These are phyloP conservation scores for Cepaea nemoralis DNA, from an alignment of 1,140 invertebrate species.

Conservation along the genomic window DNA sequence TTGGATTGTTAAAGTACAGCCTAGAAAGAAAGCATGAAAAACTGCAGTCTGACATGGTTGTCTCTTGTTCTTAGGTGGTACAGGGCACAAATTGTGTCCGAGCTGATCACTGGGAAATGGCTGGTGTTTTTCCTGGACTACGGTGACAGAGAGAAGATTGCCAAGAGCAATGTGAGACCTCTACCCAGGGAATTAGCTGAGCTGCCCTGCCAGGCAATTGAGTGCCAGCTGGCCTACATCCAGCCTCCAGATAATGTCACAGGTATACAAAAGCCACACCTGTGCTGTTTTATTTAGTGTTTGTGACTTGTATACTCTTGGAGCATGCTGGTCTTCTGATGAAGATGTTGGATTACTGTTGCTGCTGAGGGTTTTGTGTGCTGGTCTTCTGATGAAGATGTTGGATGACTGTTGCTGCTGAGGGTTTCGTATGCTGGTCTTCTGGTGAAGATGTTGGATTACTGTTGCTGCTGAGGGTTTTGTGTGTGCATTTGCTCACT, in stretches of 20 bases:
- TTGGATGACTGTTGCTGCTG: too few species aligned
- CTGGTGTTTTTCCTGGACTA: slow-evolving; percentile 59
- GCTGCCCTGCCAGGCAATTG: slow-evolving; percentile 60
- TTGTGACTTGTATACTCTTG: neutral
- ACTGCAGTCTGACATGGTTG: too few species aligned
- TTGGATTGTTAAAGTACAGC: too few species aligned
- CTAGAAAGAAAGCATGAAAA: too few species aligned
- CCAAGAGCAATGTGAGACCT: slow-evolving; percentile 22
- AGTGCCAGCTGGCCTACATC: slow-evolving; percentile 54
- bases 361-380: too few species aligned
- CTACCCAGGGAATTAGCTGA: slow-evolving; percentile 46
- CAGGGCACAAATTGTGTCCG: slow-evolving; percentile 44
- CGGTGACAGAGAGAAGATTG: slow-evolving; percentile 43
- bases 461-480: too few species aligned
- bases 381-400: neutral
- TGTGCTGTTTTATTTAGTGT: neutral
- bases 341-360: too few species aligned
- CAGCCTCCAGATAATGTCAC: slow-evolving; percentile 48
- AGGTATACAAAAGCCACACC: neutral
- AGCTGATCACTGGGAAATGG: slow-evolving; percentile 11
- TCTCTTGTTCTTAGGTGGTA: slow-evolving; percentile 58
- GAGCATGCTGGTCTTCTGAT: neutral
- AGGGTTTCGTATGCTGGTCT: too few species aligned
- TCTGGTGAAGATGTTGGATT: too few species aligned
- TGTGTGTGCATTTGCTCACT: too few species aligned